Percentiles rank a stretch among this genome's conserved stretches.
These are phyloP conservation scores for Daktulosphaira vitifoliae DNA, from an alignment of 1,140 invertebrate species.

Conservation along the genomic window DNA sequence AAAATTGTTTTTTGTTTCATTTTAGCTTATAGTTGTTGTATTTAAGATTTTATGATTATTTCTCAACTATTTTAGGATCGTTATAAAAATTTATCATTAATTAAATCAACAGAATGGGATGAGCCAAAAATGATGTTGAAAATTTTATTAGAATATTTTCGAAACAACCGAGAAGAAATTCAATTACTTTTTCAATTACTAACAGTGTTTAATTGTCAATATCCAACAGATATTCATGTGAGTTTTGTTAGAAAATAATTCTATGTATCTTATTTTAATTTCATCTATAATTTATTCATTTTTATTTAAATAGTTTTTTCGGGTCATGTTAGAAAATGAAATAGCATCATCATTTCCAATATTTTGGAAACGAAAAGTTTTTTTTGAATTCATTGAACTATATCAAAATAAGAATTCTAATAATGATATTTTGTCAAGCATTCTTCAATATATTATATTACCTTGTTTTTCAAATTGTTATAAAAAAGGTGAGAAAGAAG, in stretches of 20 bases:
- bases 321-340: constrained; percentile 13
- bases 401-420: background rate
- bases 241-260: background rate
- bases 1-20: background rate
- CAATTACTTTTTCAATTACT: constrained; percentile 13
- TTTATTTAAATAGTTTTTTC: constrained; percentile 6
- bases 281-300: background rate
- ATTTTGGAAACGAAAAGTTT: background rate
- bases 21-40: no score
- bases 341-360: background rate
- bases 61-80: constrained; percentile 4
- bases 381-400: constrained; percentile 20
- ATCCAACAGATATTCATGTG: constrained; percentile 22
- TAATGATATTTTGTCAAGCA: constrained; percentile 10
- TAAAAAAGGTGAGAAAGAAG: constrained; percentile 10
- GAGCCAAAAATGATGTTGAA: constrained; percentile 21
- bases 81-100: constrained; percentile 6
- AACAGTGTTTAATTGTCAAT: background rate
- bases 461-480: constrained; percentile 18
- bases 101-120: constrained; percentile 24
- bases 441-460: constrained; percentile 18
- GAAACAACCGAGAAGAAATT: background rate
- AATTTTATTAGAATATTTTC: constrained; percentile 6
- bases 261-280: background rate
- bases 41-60: no score